phyloP scores from a whole-genome alignment of 37 sponge, comb jelly and placozoan species.

The Oopsacas minuta region DNA sequence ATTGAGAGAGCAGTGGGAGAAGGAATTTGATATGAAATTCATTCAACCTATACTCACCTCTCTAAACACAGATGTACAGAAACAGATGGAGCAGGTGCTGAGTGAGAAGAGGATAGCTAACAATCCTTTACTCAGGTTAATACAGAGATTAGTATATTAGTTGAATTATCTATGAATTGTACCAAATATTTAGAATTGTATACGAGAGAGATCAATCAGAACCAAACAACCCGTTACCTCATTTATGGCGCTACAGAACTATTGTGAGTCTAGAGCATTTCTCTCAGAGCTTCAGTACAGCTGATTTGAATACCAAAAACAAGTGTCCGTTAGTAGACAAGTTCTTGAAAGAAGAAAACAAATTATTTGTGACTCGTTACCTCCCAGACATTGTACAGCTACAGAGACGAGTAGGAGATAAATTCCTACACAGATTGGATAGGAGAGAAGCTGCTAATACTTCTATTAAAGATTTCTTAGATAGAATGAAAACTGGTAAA shows the following conservation, averaged over 20 bases:
- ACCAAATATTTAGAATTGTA: not conserved
- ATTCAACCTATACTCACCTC: slow-evolving; percentile 8
- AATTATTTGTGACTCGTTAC: slow-evolving; percentile 4
- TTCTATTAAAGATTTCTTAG: not conserved
- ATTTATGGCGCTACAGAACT: slow-evolving; percentile 8
- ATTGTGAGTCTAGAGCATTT: slow-evolving; percentile 17
- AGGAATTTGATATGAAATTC: slow-evolving; percentile 1
- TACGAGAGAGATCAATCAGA: slow-evolving; percentile 10
- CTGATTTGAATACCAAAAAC: not conserved
- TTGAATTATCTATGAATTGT: too few species aligned
- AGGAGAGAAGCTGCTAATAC: not conserved
- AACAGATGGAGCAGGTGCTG: not conserved
- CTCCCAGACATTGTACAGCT: slow-evolving; percentile 13
- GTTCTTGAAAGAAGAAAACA: slow-evolving; percentile 6
- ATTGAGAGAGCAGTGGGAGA: slow-evolving; percentile 6
- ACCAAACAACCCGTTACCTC: not conserved
- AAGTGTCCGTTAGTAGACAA: not conserved
- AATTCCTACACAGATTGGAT: not conserved
- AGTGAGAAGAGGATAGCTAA: slow-evolving; percentile 15
- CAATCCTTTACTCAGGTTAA: not conserved
- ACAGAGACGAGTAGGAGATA: not conserved
- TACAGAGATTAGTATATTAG: too few species aligned
- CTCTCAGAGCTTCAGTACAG: slow-evolving; percentile 5
- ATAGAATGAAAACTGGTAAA: not conserved
- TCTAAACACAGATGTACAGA: slow-evolving; percentile 15